phyloP scores from a whole-genome alignment of 2,797 vertebrate species.

The Pygocentrus nattereri region DNA sequence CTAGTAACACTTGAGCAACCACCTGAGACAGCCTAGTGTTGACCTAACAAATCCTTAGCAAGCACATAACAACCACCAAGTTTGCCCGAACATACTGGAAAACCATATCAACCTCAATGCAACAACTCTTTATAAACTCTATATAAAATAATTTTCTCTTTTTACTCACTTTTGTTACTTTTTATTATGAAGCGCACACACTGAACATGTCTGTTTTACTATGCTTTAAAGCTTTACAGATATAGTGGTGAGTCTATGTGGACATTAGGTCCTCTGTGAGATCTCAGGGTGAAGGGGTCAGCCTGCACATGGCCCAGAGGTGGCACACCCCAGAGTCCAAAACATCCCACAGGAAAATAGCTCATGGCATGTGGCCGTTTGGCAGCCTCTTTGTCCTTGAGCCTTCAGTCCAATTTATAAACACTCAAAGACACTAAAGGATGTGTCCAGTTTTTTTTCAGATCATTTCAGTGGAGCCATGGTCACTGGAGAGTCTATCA shows the following conservation, averaged over 20 bases:
- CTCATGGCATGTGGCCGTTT: constrained; percentile 46
- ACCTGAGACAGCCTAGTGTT: too few species aligned
- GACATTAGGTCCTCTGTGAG: constrained; percentile 10
- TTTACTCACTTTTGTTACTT: too few species aligned
- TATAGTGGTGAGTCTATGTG: not conserved
- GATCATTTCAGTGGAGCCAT: constrained; percentile 17
- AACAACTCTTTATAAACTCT: too few species aligned
- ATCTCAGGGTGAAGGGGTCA: constrained; percentile 61
- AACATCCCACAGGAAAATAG: constrained; percentile 67
- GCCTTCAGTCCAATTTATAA: constrained; percentile 31
- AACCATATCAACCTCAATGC: too few species aligned
- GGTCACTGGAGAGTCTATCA: not conserved
- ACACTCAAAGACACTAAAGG: constrained; percentile 30
- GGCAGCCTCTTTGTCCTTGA: constrained; percentile 43
- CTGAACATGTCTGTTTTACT: too few species aligned
- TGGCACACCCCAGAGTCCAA: constrained; percentile 19
- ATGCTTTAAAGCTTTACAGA: too few species aligned
- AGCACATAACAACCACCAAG: too few species aligned
- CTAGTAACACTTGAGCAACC: too few species aligned
- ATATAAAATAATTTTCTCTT: too few species aligned
- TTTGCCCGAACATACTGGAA: too few species aligned
- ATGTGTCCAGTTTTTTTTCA: constrained; percentile 26
- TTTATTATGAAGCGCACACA: too few species aligned
- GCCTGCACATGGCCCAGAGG: constrained; percentile 73
- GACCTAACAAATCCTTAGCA: too few species aligned